Conservation (phyloP, 2,113 vertebrate species). For the Gymnogyps californianus region DNA sequence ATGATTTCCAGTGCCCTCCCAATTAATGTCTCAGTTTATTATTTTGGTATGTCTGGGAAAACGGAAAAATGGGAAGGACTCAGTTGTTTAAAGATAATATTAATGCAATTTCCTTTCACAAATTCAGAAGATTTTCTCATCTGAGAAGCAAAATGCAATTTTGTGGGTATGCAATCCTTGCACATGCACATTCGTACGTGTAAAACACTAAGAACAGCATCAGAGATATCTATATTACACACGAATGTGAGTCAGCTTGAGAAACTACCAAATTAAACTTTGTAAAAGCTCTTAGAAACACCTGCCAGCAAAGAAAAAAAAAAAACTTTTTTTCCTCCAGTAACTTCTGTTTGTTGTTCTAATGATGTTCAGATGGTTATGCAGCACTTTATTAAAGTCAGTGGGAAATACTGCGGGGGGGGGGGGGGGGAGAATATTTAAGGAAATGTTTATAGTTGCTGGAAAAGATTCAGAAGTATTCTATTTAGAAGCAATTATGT, state of each 20-base stretch:
- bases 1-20: neutral
- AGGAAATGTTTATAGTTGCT: neutral
- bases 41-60: constrained; percentile 61
- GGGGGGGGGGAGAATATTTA: neutral
- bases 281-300: neutral
- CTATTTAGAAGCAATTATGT: neutral
- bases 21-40: constrained; percentile 47
- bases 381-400: neutral
- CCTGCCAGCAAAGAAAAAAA: neutral
- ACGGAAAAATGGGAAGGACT: constrained; percentile 46
- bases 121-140: constrained; percentile 1
- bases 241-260: neutral
- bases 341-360: neutral
- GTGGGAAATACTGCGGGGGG: neutral
- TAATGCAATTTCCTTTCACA: constrained; percentile 44
- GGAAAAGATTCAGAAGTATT: neutral
- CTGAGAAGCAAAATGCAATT: constrained; percentile 25
- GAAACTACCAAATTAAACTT: neutral
- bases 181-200: accelerated
- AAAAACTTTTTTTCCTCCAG: neutral
- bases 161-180: neutral
- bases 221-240: neutral
- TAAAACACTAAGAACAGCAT: neutral
- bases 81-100: constrained; percentile 37
- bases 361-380: neutral